Percentiles rank a stretch among this genome's conserved stretches.
Evolutionary conservation across 2,888 invertebrate species (phyloP).

Genomic region (Tipula unca): DNA sequence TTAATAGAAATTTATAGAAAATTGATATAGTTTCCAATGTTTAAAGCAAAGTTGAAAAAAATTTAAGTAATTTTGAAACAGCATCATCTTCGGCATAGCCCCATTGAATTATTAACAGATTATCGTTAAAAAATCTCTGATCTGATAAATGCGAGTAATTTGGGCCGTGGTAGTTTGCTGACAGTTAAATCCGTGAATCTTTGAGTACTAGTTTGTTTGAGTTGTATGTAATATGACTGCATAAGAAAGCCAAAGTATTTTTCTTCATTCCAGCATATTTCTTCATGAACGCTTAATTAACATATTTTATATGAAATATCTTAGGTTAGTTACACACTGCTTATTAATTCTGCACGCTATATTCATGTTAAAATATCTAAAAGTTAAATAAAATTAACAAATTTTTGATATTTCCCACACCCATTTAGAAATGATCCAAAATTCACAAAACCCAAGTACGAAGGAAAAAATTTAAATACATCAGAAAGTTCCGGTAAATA

Average conservation of each 20-base stretch:
- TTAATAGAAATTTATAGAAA: too few species aligned
- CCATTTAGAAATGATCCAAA: neutral
- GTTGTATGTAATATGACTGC: neutral
- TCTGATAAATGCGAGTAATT: too few species aligned
- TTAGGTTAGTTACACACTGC: neutral
- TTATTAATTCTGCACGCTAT: neutral
- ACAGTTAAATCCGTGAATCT: too few species aligned
- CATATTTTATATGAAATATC: neutral
- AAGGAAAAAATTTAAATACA: neutral
- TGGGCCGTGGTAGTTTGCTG: too few species aligned
- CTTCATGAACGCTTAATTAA: neutral
- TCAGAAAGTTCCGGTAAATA: conserved; percentile 20
- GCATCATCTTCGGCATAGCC: too few species aligned
- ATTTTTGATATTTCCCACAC: neutral
- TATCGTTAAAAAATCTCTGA: too few species aligned
- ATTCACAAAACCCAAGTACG: neutral
- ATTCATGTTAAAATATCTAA: neutral
- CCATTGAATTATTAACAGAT: too few species aligned
- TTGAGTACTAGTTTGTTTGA: too few species aligned
- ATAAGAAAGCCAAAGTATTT: neutral
- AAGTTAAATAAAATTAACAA: neutral
- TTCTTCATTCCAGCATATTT: neutral
- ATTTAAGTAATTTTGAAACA: too few species aligned
- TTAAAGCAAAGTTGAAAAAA: too few species aligned
- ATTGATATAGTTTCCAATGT: too few species aligned